A percentile compares a stretch with the other conserved stretches of the same genome.
These are phyloP conservation scores for Tetrapedia diversipes DNA, from an alignment of 2,888 invertebrate species.

Conservation along the genomic window DNA sequence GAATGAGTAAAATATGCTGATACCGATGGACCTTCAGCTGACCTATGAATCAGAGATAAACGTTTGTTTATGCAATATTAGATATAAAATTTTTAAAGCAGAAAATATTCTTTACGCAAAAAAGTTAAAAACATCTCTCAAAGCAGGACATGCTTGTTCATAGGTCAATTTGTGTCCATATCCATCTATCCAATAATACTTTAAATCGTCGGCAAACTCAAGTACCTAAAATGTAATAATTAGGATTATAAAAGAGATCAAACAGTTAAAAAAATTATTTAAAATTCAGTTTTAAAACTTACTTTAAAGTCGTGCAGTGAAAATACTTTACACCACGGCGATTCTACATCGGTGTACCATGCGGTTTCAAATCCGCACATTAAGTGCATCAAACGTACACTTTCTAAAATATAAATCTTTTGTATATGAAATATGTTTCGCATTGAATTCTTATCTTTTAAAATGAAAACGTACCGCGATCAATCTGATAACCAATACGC, in stretches of 20 bases:
- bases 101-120: constrained; percentile 85
- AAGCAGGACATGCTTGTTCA: constrained; percentile 89
- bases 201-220: constrained; percentile 91
- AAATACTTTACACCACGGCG: constrained; percentile 92
- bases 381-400: constrained; percentile 87
- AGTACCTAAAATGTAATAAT: constrained; percentile 84
- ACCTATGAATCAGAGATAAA: constrained; percentile 47
- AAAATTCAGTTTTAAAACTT: constrained; percentile 65
- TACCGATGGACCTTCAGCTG: constrained; percentile 81
- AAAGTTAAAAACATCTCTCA: constrained; percentile 88
- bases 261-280: neutral
- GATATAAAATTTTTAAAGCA: constrained; percentile 2
- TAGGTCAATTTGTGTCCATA: constrained; percentile 90
- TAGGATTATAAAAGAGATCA: too few relatives aligned
- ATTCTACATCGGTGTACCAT: constrained; percentile 86
- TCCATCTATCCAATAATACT: constrained; percentile 92
- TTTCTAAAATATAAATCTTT: constrained; percentile 82
- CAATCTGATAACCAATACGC: constrained; percentile 85
- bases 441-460: neutral
- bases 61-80: neutral
- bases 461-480: constrained; percentile 73
- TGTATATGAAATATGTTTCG: neutral
- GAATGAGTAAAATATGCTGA: constrained; percentile 92
- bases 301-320: constrained; percentile 86
- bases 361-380: constrained; percentile 93